Conservation (phyloP, 2,888 invertebrate species). For the Cosmia trapezina region DNA sequence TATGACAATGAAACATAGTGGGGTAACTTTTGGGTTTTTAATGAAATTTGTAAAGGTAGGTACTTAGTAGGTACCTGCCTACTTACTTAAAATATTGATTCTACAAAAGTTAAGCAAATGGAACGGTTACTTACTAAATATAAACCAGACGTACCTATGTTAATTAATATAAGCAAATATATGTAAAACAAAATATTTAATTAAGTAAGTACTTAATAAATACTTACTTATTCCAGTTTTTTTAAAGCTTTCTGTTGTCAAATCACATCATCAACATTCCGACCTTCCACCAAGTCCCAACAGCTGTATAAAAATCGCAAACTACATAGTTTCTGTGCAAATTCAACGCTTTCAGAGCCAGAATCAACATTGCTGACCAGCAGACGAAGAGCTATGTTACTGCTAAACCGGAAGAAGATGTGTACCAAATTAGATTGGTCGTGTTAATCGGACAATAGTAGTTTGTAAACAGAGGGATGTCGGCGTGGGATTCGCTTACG, state of each 20-base stretch:
- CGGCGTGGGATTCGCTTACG: slow-evolving; percentile 77
- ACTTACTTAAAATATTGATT: background rate
- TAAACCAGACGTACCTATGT: background rate
- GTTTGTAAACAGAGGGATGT: slow-evolving; percentile 79
- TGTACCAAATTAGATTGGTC: slow-evolving; percentile 62
- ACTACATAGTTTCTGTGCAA: slow-evolving; percentile 50
- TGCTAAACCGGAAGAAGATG: slow-evolving; percentile 17
- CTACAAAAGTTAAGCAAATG: background rate
- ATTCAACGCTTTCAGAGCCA: slow-evolving; percentile 53
- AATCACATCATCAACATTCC: slow-evolving; percentile 32
- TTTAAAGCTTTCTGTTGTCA: slow-evolving; percentile 37
- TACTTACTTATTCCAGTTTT: slow-evolving; percentile 10
- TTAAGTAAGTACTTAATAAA: background rate
- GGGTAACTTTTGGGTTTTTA: no score
- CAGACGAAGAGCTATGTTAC: slow-evolving; percentile 21
- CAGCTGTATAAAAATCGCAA: slow-evolving; percentile 22
- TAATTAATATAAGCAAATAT: background rate
- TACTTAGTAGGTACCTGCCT: no score
- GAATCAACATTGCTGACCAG: slow-evolving; percentile 48
- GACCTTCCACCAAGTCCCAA: background rate
- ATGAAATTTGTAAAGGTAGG: no score
- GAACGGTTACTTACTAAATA: background rate
- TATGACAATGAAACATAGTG: background rate
- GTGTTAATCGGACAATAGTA: slow-evolving; percentile 62
- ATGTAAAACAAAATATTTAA: slow-evolving; percentile 1